phyloP scores from a whole-genome alignment of 2,113 vertebrate genomes.

The Gallinago undulata region DNA sequence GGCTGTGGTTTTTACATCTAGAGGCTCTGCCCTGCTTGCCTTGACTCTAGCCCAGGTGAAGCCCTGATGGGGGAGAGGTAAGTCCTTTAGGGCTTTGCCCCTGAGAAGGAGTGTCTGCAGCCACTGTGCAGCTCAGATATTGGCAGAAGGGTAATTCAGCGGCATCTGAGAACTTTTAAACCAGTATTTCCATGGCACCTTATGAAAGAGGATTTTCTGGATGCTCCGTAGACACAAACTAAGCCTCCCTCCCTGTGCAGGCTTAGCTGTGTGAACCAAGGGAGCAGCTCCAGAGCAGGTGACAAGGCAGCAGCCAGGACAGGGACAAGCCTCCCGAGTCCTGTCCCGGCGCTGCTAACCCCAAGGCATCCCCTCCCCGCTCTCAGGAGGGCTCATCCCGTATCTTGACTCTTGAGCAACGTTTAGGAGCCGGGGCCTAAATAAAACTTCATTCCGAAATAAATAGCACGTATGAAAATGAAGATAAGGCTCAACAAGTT shows the following conservation, averaged over 20 bases:
- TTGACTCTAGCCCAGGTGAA: background rate
- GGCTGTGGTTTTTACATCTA: background rate
- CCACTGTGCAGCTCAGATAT: accelerated
- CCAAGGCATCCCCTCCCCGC: conserved; percentile 51
- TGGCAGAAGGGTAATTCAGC: background rate
- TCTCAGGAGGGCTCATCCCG: conserved; percentile 57
- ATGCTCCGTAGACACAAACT: background rate
- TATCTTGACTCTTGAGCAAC: conserved; percentile 65
- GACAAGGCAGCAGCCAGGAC: background rate
- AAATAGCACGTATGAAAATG: conserved; percentile 59
- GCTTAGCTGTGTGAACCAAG: background rate
- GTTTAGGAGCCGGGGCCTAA: conserved; percentile 28
- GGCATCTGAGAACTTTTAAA: background rate
- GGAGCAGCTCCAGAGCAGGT: background rate
- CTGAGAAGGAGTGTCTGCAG: background rate
- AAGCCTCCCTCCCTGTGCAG: background rate
- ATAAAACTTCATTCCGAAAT: conserved; percentile 68
- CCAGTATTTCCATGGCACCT: background rate
- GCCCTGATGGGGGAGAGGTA: background rate
- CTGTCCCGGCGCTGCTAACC: background rate
- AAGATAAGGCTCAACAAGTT: conserved; percentile 70
- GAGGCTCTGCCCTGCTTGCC: background rate
- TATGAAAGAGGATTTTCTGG: background rate
- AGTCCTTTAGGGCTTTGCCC: background rate
- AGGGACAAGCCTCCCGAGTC: conserved; percentile 9